A percentile compares a stretch with the other conserved stretches of the same genome.
Conservation (phyloP, 2,113 vertebrate genomes). For the Trogon surrucura region DNA sequence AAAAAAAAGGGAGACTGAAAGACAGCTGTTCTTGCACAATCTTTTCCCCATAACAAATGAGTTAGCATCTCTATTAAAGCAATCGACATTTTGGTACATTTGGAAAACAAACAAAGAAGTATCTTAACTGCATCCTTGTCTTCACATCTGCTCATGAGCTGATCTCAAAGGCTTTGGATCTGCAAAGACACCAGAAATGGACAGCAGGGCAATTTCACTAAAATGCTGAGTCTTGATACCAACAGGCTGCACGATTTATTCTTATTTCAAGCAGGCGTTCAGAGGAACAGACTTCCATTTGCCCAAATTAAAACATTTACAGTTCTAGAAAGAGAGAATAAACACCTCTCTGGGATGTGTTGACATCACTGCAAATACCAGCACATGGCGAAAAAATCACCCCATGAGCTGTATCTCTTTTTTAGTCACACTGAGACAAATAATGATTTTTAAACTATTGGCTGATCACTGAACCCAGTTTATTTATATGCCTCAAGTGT, state of each 20-base stretch:
- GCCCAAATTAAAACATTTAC: neutral
- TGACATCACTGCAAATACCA: neutral
- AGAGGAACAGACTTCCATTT: conserved; percentile 8
- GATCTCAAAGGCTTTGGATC: neutral
- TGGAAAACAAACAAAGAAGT: neutral
- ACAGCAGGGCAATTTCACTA: neutral
- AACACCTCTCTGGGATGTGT: neutral
- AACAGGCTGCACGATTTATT: neutral
- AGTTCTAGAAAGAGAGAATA: neutral
- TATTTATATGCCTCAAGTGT: neutral
- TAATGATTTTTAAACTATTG: conserved; percentile 1
- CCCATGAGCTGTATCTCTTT: neutral
- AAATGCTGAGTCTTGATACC: neutral
- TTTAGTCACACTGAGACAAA: conserved; percentile 16
- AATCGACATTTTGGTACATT: neutral
- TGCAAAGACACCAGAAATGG: neutral
- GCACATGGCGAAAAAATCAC: neutral
- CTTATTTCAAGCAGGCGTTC: neutral
- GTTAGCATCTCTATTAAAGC: neutral
- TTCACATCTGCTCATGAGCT: neutral
- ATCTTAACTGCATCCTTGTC: neutral
- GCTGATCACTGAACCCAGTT: neutral
- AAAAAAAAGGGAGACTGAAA: neutral
- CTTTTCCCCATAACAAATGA: neutral
- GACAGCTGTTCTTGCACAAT: neutral